These are phyloP conservation scores for Benitochromis conjunctus DNA, from an alignment of 2,113 vertebrate species.

Conservation along the genomic window DNA sequence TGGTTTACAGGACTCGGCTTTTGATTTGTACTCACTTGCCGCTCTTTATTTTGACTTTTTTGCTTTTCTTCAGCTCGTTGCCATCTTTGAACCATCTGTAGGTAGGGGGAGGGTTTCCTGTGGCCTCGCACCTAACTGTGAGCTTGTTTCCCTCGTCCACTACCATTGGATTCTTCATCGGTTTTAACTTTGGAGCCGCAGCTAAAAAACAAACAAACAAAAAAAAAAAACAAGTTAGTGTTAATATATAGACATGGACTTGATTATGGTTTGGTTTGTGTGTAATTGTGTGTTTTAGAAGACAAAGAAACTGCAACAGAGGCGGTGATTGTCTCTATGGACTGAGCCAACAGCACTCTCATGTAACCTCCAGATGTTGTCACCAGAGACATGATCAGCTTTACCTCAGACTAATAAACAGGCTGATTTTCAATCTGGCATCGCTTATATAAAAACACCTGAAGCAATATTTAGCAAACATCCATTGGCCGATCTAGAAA, in stretches of 20 bases:
- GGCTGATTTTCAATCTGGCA: constrained; percentile 18
- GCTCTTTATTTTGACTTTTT: constrained; percentile 84
- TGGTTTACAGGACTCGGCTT: not conserved
- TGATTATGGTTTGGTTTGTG: not conserved
- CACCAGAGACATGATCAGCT: constrained; percentile 57
- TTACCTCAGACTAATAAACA: constrained; percentile 54
- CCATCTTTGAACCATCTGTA: constrained; percentile 98
- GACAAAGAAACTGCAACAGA: not conserved
- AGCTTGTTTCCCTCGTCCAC: constrained; percentile 86
- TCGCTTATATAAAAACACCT: constrained; percentile 32
- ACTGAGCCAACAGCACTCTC: constrained; percentile 46
- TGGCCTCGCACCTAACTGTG: constrained; percentile 88
- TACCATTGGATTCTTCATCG: constrained; percentile 80
- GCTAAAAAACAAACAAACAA: constrained; percentile 62
- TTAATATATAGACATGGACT: not conserved
- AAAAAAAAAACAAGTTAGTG: not conserved
- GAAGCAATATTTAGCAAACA: constrained; percentile 38
- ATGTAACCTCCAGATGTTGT: constrained; percentile 68
- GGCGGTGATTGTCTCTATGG: constrained; percentile 21
- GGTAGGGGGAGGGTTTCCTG: constrained; percentile 83
- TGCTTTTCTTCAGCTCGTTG: constrained; percentile 88
- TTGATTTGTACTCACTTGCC: constrained; percentile 78
- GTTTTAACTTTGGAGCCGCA: constrained; percentile 87
- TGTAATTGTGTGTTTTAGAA: not conserved
- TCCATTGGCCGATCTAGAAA: not conserved